Base-by-base conservation (phyloP, 1,140 invertebrate genomes). In the Camponotus floridanus region DNA sequence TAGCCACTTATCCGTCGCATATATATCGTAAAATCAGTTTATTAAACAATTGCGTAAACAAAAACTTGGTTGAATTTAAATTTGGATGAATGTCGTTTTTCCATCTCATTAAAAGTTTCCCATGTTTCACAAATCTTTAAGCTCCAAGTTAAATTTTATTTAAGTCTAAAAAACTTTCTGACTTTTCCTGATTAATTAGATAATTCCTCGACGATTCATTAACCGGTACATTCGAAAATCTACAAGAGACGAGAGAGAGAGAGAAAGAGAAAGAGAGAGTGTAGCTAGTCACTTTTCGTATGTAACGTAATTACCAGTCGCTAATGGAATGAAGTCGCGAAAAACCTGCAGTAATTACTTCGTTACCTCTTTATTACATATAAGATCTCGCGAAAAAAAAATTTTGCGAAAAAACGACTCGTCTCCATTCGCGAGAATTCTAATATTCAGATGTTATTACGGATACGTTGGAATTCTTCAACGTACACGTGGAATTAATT, bases 291-390 rank as follows among this genome's bases (percentile, higher is more conserved):
- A 61, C 51, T 78, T 83, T 76, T 74, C 73, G 26, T 42, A 13
- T 3, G 33, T 61, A 42, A 33, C 1, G 57, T 61, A 68, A 87
- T 87, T 51, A 57, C 42, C 21, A 68, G 9, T 87, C 45, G 21
- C 55, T 79, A 85, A 88, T 79, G 74, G 70, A 80, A 73, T 71
- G n/a, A 26, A 71, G 18, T 36, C 26, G 31, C 5, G 55, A 83
- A 76, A 61, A 87, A 81, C 13, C 3, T 26, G 33, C 51, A 42
- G 62, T 36, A 59, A 80, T 80, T 57, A 70, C 21, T 70, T 71
- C 31, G 67, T 79, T 67, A 79, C n/a, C 48, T 70, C 65, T 81
- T 81, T 57, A 39, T 9, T 31, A 51, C 15, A 18, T 51, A 15
- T 70, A 65, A 81, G 71, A 55, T 71, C 2, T 3, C 62, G 5